Conservation (phyloP, 35 echinoderm and acorn worm genomes). For the Heliocidaris erythrogramma region DNA sequence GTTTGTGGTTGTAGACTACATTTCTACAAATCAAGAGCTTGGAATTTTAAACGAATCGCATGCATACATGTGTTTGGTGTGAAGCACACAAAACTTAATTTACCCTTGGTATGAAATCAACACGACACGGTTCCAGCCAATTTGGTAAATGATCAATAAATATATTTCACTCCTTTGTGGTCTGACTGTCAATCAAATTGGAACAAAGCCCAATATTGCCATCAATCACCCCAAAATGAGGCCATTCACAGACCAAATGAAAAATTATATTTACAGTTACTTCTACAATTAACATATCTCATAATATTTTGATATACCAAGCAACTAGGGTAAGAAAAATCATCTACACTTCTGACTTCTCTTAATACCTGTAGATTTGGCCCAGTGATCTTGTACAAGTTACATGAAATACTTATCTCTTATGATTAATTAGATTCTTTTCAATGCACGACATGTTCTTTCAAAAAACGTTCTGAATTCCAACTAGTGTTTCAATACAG, state of each 20-base stretch:
- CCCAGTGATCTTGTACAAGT: not conserved
- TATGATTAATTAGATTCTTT: not conserved
- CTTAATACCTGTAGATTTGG: not conserved
- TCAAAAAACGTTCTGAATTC: not conserved
- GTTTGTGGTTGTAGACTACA: not conserved
- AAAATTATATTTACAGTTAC: not conserved
- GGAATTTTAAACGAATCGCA: not conserved
- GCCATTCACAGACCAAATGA: not conserved
- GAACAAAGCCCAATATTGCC: not conserved
- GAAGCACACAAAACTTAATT: not conserved
- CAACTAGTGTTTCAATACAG: not conserved
- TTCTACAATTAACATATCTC: not conserved
- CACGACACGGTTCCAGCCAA: not conserved
- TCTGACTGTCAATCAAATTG: not conserved
- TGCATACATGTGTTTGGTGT: not conserved
- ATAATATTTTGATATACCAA: not conserved
- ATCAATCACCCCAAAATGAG: not conserved
- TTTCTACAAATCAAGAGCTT: not conserved
- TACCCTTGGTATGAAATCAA: not conserved
- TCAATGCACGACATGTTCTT: not conserved
- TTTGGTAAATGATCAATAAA: conserved; percentile 18
- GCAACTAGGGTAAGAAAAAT: not conserved
- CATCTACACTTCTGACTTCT: not conserved
- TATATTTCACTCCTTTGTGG: not conserved
- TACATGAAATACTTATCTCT: not conserved